Evolutionary conservation across 1,140 invertebrate species (phyloP).

Genomic region (Halotydeus destructor): DNA sequence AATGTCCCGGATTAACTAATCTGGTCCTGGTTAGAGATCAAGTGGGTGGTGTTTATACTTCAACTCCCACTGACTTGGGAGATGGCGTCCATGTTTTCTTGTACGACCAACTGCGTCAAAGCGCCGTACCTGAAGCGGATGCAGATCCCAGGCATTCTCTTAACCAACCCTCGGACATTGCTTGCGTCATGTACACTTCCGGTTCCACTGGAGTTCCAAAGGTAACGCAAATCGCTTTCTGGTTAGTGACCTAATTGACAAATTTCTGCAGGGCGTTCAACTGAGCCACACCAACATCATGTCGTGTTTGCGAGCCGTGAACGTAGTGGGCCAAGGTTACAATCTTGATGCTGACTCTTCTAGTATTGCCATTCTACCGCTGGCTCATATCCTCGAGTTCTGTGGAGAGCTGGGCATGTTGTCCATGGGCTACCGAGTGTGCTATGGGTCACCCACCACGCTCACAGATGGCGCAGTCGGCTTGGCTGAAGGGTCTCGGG

Average conservation of each 20-base stretch:
- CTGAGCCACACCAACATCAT: slow-evolving; percentile 74
- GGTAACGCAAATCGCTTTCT: too few species aligned
- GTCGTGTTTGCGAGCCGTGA: slow-evolving; percentile 52
- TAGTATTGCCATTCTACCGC: slow-evolving; percentile 76
- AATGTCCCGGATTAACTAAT: neutral
- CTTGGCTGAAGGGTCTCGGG: slow-evolving; percentile 57
- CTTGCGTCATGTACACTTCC: slow-evolving; percentile 89
- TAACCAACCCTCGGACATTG: slow-evolving; percentile 42
- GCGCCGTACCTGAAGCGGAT: neutral
- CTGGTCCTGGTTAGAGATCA: neutral
- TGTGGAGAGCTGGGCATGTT: slow-evolving; percentile 15
- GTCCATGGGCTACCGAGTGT: slow-evolving; percentile 19
- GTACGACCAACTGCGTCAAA: slow-evolving; percentile 2
- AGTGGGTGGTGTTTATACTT: slow-evolving; percentile 25
- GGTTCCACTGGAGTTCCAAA: slow-evolving; percentile 52
- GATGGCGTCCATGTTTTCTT: slow-evolving; percentile 34
- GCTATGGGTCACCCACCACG: slow-evolving; percentile 77
- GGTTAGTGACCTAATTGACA: too few species aligned
- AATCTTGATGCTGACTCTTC: slow-evolving; percentile 22
- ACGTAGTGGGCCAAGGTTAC: slow-evolving; percentile 39
- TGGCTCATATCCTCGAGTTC: slow-evolving; percentile 92
- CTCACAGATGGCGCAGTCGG: slow-evolving; percentile 81
- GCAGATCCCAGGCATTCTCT: slow-evolving; percentile 27
- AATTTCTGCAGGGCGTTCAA: slow-evolving; percentile 27
- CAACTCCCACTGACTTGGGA: slow-evolving; percentile 26